phyloP scores from a whole-genome alignment of 2,797 vertebrate species.

The Coluber constrictor region DNA sequence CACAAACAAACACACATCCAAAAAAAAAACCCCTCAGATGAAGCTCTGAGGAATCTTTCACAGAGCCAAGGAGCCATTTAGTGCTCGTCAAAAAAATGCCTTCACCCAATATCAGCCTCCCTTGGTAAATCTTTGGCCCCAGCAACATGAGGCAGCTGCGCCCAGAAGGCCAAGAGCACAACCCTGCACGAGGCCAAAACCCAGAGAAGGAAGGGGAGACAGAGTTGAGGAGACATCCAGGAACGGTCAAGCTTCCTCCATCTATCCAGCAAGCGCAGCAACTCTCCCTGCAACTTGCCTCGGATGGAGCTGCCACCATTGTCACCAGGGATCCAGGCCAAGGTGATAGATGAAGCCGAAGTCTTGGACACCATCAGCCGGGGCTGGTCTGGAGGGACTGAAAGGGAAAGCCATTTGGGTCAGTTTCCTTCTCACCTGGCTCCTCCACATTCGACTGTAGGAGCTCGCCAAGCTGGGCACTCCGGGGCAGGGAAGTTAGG shows the following conservation, averaged over 20 bases:
- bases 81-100: neutral
- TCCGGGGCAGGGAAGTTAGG: neutral
- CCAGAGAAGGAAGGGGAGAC: neutral
- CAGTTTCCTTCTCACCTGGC: neutral
- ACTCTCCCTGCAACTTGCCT: constrained; percentile 68
- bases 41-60: neutral
- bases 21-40: neutral
- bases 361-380: constrained; percentile 96
- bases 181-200: neutral
- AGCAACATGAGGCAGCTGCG: neutral
- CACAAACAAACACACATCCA: neutral
- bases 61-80: neutral
- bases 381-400: constrained; percentile 96
- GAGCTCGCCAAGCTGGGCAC: neutral
- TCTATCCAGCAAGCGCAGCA: no score
- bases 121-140: neutral
- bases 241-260: neutral
- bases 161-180: neutral
- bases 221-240: no score
- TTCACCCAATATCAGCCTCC: neutral
- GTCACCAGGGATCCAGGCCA: constrained; percentile 97
- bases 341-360: constrained; percentile 93
- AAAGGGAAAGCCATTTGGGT: neutral
- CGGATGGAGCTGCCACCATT: constrained; percentile 97
- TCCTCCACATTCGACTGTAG: no score